Percentiles rank a stretch among this genome's conserved stretches.
phyloP scores from a whole-genome alignment of 2,797 vertebrate genomes.

The Brachyrhaphis roseni region DNA sequence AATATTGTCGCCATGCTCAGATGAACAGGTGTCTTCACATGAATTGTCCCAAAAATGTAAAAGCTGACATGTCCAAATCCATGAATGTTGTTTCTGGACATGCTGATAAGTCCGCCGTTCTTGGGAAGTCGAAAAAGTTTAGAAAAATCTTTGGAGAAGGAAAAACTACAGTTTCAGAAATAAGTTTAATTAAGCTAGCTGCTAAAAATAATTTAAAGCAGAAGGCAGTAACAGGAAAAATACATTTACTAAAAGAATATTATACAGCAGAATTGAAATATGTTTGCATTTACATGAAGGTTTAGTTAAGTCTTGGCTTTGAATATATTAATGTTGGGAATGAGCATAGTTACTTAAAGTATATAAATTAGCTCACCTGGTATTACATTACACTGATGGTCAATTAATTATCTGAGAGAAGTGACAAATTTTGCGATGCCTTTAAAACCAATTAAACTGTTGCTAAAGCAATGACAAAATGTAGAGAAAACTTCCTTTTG shows the following conservation, averaged over 20 bases:
- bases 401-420: background rate
- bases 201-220: background rate
- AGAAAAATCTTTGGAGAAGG: background rate
- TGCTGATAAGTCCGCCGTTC: constrained; percentile 20
- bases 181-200: background rate
- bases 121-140: constrained; percentile 18
- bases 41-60: constrained; percentile 36
- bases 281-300: background rate
- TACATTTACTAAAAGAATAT: background rate
- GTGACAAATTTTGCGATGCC: background rate
- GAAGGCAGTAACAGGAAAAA: background rate
- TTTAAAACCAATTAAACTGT: background rate
- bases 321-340: background rate
- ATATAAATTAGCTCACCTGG: background rate
- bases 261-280: background rate
- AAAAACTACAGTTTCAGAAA: background rate
- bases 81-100: constrained; percentile 6
- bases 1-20: constrained; percentile 55
- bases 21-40: constrained; percentile 59
- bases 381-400: background rate
- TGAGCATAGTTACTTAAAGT: background rate
- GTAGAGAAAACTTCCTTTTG: no score
- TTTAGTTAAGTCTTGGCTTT: constrained; percentile 6
- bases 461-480: background rate
- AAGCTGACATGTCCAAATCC: constrained; percentile 15